phyloP scores from a whole-genome alignment of 2,888 invertebrate species.

The Cremastobaeus sp. region DNA sequence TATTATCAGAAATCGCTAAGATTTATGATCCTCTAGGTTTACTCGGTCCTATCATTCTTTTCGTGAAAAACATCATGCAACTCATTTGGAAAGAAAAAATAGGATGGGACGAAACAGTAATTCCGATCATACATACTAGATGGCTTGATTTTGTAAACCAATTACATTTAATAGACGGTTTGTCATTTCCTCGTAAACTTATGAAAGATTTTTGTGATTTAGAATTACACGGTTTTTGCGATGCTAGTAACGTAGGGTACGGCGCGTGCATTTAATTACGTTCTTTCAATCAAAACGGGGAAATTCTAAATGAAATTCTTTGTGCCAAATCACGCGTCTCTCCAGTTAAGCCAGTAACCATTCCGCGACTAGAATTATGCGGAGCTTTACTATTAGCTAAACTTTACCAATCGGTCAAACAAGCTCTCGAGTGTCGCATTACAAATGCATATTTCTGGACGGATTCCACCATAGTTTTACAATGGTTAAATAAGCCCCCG shows the following conservation, averaged over 20 bases:
- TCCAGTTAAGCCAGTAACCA: neutral
- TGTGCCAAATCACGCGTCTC: slow-evolving; percentile 1
- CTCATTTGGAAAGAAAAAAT: slow-evolving; percentile 59
- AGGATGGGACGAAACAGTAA: slow-evolving; percentile 62
- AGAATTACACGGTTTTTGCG: no score
- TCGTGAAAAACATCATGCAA: slow-evolving; percentile 62
- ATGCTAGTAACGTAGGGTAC: neutral
- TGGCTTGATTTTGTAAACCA: neutral
- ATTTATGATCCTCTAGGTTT: slow-evolving; percentile 14
- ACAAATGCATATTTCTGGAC: no score
- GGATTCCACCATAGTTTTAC: no score
- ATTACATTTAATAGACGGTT: no score
- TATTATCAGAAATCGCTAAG: slow-evolving; percentile 17
- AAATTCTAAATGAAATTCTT: neutral
- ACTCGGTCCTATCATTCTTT: neutral
- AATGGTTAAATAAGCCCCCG: no score
- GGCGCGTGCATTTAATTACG: slow-evolving; percentile 14
- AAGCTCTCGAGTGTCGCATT: neutral
- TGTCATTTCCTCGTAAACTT: no score
- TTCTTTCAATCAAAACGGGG: neutral
- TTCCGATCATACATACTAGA: neutral
- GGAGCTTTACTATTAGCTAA: slow-evolving; percentile 5
- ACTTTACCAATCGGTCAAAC: no score
- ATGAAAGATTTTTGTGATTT: no score
- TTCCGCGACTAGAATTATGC: slow-evolving; percentile 3